These are phyloP conservation scores for Daubentonia madagascariensis DNA, from an alignment of 2,113 vertebrate genomes.

Conservation along the genomic window DNA sequence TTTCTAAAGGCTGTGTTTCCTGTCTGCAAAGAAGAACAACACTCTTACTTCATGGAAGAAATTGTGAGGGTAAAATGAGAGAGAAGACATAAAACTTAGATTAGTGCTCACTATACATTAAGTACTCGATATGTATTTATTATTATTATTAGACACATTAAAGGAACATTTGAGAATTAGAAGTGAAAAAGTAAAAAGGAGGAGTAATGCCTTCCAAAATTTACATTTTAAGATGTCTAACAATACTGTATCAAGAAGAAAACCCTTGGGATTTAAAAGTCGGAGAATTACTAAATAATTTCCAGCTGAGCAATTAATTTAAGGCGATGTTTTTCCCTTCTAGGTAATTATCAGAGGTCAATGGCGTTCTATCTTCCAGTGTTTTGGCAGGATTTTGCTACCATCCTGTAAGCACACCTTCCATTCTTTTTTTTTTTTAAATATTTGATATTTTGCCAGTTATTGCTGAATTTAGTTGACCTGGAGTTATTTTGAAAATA, in stretches of 20 bases:
- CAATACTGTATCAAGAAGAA: constrained; percentile 40
- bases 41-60: neutral
- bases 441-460: constrained; percentile 40
- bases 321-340: constrained; percentile 51
- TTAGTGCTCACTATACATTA: neutral
- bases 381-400: constrained; percentile 36
- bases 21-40: neutral
- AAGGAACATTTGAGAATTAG: neutral
- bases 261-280: constrained; percentile 59
- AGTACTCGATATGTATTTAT: neutral
- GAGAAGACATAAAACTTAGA: neutral
- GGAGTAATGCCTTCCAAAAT: neutral
- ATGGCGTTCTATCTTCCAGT: constrained; percentile 32
- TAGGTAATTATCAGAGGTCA: constrained; percentile 74
- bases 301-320: constrained; percentile 77
- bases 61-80: neutral
- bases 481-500: constrained; percentile 49
- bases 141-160: constrained; percentile 20
- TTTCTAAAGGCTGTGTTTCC: neutral
- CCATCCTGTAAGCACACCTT: constrained; percentile 21
- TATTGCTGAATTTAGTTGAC: constrained; percentile 35
- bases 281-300: constrained; percentile 74
- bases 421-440: neutral
- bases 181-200: constrained; percentile 28
- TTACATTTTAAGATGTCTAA: constrained; percentile 36